Conservation (phyloP, 2,113 vertebrate genomes). For the Pandion haliaetus region DNA sequence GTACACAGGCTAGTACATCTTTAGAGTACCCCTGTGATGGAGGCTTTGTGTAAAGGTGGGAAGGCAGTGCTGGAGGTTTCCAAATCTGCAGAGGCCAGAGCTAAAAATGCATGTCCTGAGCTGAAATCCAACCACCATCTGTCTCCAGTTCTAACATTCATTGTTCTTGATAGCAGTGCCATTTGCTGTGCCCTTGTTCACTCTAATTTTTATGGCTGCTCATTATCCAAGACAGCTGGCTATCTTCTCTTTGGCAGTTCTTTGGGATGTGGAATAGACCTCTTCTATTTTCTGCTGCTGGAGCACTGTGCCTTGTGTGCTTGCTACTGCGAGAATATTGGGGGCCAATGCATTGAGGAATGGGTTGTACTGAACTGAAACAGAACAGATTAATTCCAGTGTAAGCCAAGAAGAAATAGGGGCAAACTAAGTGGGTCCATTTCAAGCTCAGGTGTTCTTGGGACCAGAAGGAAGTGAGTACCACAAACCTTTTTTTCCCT, state of each 20-base stretch:
- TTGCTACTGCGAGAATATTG: not conserved
- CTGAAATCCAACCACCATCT: conserved; percentile 26
- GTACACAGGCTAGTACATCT: not conserved
- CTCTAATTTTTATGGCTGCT: conserved; percentile 11
- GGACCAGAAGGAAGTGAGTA: not conserved
- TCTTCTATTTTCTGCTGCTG: not conserved
- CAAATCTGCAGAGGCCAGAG: not conserved
- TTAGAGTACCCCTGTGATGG: not conserved
- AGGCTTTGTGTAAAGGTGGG: not conserved
- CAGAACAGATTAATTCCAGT: not conserved
- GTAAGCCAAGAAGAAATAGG: not conserved
- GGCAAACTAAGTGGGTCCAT: not conserved
- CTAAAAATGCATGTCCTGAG: not conserved
- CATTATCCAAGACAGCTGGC: not conserved
- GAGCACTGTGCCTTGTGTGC: not conserved
- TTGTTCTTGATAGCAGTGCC: conserved; percentile 24
- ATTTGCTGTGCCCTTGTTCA: conserved; percentile 15
- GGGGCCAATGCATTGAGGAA: not conserved
- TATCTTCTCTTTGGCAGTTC: conserved; percentile 26
- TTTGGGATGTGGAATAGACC: not conserved
- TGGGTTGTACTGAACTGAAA: not conserved
- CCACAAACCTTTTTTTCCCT: not conserved
- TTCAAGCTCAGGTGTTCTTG: not conserved
- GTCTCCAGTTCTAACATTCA: not conserved
- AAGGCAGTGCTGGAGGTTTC: not conserved